Evolutionary conservation across 2,888 invertebrate species (phyloP), one percentile per base, ranked within the genome.

Genomic region (Mythimna vitellina): DNA sequence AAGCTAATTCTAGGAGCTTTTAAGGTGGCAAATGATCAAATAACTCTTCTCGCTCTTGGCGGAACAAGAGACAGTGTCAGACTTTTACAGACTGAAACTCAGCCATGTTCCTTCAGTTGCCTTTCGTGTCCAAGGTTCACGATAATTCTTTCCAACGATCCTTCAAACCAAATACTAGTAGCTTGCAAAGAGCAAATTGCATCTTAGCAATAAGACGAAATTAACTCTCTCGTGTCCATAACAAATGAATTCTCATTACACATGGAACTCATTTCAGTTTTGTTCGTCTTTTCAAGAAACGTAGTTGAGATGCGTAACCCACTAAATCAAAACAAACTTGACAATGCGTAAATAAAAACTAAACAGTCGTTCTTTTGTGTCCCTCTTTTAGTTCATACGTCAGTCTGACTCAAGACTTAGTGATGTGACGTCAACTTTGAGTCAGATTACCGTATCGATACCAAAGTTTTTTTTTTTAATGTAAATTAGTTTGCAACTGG

Each of bases 241-340:
- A 14, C 0, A 49, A 49, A 49, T 14, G 3, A 22, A 25, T 22
- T 17, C 14, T 25, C 38, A 22, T 22, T 29, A 1, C 42, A 53
- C 8, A 64, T 54, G 53, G 12, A 7, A 1, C 12, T 17, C n/a
- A 29, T 77, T 77, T 9, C 0, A 51, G 9, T 58, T 62, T 22
- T 22, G 32, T 35, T 58, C 17, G 17, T 17, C 29, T 38, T 64
- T 46, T 49, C 22, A 57, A 54, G 72, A 17, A 49, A 20, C 46
- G 29, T 60, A 62, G 29, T 58, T 32, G 20, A 20, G 22, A 81
- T 53, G 57, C 57, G 38, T 70, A 65, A 63, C 29, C 42, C n/a
- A 51, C 20, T 81, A 80, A 76, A 81, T 78, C 81, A 76, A 46
- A 70, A 81, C 54, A 25, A 42, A 76, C 54, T 78, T 81, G 77